Conservation (phyloP, 2,888 invertebrate genomes). For the Orchesellides sinensis region DNA sequence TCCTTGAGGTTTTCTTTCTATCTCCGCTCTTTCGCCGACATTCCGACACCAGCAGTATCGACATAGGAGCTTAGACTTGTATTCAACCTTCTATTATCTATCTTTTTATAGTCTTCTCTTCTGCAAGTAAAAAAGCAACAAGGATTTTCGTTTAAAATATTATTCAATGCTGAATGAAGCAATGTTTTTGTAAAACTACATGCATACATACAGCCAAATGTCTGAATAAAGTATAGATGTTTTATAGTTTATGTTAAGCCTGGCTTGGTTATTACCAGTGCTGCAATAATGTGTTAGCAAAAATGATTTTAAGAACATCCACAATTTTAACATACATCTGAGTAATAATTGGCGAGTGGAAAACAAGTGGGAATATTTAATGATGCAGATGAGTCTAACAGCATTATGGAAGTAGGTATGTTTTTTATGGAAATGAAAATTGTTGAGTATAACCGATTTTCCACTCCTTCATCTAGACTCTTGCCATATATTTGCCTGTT, state of each 20-base stretch:
- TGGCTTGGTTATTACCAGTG: no score
- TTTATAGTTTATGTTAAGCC: no score
- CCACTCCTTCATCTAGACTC: not conserved
- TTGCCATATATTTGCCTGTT: no score
- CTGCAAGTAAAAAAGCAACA: conserved; percentile 23
- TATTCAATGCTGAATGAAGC: no score
- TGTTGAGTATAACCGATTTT: not conserved
- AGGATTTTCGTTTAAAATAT: conserved; percentile 33
- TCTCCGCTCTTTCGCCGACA: conserved; percentile 59
- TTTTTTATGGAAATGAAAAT: not conserved
- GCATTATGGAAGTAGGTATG: no score
- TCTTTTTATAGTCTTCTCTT: conserved; percentile 49
- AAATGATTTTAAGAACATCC: no score
- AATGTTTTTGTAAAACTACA: no score
- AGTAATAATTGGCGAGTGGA: no score
- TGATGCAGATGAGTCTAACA: no score
- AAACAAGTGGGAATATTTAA: no score
- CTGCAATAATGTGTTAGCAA: no score
- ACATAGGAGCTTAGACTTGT: conserved; percentile 31
- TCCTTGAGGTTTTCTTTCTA: conserved; percentile 75
- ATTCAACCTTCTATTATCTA: conserved; percentile 56
- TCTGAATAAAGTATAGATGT: not conserved
- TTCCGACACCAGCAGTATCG: conserved; percentile 60
- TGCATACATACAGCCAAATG: not conserved
- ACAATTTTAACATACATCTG: no score